phyloP scores from a whole-genome alignment of 2,113 vertebrate species.

The Petroica traversi region DNA sequence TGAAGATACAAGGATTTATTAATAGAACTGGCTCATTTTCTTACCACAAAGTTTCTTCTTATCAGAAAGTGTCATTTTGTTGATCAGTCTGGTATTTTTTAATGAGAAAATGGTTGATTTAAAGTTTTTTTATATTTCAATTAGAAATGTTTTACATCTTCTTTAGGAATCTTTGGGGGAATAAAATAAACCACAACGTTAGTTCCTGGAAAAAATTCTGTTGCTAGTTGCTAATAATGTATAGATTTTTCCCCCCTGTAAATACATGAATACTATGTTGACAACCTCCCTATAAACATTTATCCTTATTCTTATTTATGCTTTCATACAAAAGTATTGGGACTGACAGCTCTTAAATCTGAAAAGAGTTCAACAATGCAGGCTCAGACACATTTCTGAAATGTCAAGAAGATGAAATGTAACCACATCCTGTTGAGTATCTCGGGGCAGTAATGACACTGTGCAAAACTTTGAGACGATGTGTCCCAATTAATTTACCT shows the following conservation, averaged over 20 bases:
- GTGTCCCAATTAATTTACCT: constrained; percentile 77
- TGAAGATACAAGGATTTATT: not conserved
- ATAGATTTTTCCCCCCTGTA: not conserved
- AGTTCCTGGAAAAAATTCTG: not conserved
- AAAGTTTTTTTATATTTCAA: not conserved
- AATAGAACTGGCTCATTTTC: not conserved
- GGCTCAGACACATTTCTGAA: constrained; percentile 71
- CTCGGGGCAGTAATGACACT: constrained; percentile 70
- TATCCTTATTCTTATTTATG: constrained; percentile 5
- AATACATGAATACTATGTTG: not conserved
- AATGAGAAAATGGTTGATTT: not conserved
- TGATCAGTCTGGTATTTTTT: not conserved
- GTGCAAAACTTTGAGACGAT: constrained; percentile 74
- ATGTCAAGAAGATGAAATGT: constrained; percentile 59
- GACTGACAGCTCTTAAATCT: constrained; percentile 35
- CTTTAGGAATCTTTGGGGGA: not conserved
- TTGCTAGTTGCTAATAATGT: not conserved
- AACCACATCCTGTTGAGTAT: constrained; percentile 71
- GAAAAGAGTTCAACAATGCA: not conserved
- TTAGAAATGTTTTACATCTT: not conserved
- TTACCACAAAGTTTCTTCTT: not conserved
- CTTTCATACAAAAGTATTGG: constrained; percentile 1
- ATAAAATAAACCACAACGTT: not conserved
- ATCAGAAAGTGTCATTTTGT: not conserved
- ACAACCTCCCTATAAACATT: not conserved